Base-by-base conservation (phyloP, 2,888 invertebrate genomes). In the Geotrupes spiniger region DNA sequence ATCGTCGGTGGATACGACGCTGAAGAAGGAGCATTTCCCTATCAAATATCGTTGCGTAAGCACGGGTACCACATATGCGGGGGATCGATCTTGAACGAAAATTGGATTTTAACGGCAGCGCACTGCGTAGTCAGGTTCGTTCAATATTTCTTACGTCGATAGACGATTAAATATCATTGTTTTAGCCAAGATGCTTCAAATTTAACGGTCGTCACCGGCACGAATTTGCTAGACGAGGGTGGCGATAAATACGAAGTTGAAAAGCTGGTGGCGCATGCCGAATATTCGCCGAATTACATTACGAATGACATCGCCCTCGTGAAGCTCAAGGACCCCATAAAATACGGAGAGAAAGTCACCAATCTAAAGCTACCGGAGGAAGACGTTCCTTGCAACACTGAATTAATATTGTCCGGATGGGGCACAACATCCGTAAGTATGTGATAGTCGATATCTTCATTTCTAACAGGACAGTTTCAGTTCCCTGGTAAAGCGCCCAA, bases 381-480 rank as follows among this genome's bases (percentile, higher is more conserved):
- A 1, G 57, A 76, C 39, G 74, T 74, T 5, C 67, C 57, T 0
- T 69, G 54, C 1, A 72, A 71, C 12, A 70, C 66, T 2, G 63
- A 66, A 2, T 31, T 50, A 12, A 46, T 28, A 11, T 46, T 58
- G 15, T 53, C 46, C 9, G 58, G 58, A 21, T 58, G 58, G 58
- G 58, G 58, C 41, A 52, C 44, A 12, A 52, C 51, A n/a, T 26
- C 49, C 10, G 54, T 54, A 52, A 53, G 31, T 29, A 33, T 27
- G 21, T 4, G 14, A 28, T 11, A 36, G 25, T 14, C 4, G 10
- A 9, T 21, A 2, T 10, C 17, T 5, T n/a, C 3, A 12, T 36
- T 36, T 27, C 6, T 27, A n/a, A 37, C 12, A 11, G n/a, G 16
- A 36, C 14, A 11, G n/a, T 43, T 47, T 28, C 12, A 52, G 52